A percentile compares a stretch with the other conserved stretches of the same genome.
Evolutionary conservation across 1,140 invertebrate genomes (phyloP).

Genomic region (Drosophila pandora): DNA sequence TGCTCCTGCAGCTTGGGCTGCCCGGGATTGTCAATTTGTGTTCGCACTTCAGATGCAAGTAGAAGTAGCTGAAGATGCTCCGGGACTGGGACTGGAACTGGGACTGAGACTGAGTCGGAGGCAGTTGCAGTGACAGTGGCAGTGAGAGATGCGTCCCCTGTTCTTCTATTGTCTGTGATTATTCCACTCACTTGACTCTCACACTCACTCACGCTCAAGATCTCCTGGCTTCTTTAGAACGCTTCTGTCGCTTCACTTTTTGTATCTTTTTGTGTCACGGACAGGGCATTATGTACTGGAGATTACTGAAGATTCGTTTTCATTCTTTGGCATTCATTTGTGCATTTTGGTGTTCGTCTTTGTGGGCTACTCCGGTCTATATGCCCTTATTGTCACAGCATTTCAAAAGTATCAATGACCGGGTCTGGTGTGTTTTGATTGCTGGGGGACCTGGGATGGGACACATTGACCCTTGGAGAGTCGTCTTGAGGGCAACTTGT

Average conservation of each 20-base stretch:
- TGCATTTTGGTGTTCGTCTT: constrained; percentile 31
- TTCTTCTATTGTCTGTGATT: constrained; percentile 73
- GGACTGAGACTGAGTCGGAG: constrained; percentile 2
- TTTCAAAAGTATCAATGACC: constrained; percentile 32
- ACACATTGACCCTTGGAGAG: constrained; percentile 59
- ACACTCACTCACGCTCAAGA: constrained; percentile 5
- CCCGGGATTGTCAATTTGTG: constrained; percentile 73
- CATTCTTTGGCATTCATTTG: constrained; percentile 40
- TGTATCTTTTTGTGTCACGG: constrained; percentile 55
- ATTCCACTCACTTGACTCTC: constrained; percentile 73
- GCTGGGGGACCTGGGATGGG: constrained; percentile 3
- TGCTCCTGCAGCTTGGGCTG: constrained; percentile 47
- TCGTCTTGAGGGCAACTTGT: constrained; percentile 38
- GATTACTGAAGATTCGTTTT: constrained; percentile 47
- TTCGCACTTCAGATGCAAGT: constrained; percentile 64
- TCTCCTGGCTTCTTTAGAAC: constrained; percentile 22
- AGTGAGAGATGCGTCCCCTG: constrained; percentile 40
- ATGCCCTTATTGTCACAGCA: constrained; percentile 12
- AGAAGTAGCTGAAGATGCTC: constrained; percentile 34
- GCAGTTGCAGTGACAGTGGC: constrained; percentile 6
- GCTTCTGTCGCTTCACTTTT: constrained; percentile 28
- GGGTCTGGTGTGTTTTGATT: constrained; percentile 40
- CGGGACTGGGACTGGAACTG: not conserved
- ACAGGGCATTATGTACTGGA: constrained; percentile 27
- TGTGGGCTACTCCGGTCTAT: constrained; percentile 25